These are phyloP conservation scores for Genyomyrus donnyi DNA, from an alignment of 2,113 vertebrate genomes.

Conservation along the genomic window DNA sequence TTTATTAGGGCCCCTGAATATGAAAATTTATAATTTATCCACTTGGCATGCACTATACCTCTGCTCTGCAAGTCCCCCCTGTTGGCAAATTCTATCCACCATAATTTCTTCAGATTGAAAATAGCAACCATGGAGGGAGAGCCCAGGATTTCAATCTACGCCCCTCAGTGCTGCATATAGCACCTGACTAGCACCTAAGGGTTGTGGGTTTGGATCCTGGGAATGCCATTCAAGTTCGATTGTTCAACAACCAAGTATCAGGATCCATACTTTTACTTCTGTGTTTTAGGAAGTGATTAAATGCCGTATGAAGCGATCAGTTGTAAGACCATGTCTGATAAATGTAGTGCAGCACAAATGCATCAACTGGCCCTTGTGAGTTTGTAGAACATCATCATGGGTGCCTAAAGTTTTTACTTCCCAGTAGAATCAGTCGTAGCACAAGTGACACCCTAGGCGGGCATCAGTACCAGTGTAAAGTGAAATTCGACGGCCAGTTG, in stretches of 20 bases:
- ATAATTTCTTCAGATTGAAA: not conserved
- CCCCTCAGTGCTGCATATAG: not conserved
- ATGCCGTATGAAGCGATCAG: not conserved
- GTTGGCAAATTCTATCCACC: not conserved
- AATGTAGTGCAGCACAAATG: not conserved
- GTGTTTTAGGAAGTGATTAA: not conserved
- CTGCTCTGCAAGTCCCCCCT: not conserved
- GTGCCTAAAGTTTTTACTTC: not conserved
- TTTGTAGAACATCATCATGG: not conserved
- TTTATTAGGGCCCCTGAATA: not conserved
- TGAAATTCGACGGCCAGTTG: not conserved
- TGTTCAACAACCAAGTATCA: not conserved
- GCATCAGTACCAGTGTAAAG: not conserved
- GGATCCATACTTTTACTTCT: not conserved
- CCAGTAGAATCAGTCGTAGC: not conserved
- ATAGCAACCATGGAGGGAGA: not conserved
- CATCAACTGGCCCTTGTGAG: not conserved
- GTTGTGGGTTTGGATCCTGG: not conserved
- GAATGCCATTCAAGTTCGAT: not conserved
- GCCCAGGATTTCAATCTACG: not conserved
- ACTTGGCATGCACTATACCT: not conserved
- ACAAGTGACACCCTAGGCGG: not conserved
- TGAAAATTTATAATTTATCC: not conserved
- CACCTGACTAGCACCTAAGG: not conserved
- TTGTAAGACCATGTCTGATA: not conserved